Percentiles rank a stretch among this genome's conserved stretches.
Evolutionary conservation across 2,888 invertebrate species (phyloP).

Genomic region (Melinaea marsaeus): DNA sequence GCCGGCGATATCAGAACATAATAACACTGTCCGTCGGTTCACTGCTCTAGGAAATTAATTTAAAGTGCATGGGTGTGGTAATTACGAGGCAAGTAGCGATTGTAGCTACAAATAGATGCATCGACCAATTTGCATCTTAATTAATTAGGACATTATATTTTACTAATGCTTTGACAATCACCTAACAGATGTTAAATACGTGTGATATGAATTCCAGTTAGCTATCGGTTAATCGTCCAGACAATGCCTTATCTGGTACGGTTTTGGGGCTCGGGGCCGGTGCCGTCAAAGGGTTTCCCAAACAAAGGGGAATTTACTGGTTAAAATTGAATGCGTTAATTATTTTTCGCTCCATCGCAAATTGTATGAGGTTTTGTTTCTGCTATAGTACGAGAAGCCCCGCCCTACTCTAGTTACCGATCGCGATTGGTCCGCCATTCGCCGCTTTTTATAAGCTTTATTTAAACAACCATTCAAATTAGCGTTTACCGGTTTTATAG

Average conservation of each 20-base stretch:
- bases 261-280: constrained; percentile 19
- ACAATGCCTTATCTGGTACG: constrained; percentile 17
- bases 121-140: constrained; percentile 56
- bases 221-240: constrained; percentile 6
- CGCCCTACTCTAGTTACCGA: constrained; percentile 57
- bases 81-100: constrained; percentile 62
- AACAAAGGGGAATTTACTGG: constrained; percentile 34
- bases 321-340: constrained; percentile 58
- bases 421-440: constrained; percentile 60
- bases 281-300: constrained; percentile 27
- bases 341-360: constrained; percentile 60
- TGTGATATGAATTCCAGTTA: constrained; percentile 4
- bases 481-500: constrained; percentile 32
- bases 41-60: constrained; percentile 68
- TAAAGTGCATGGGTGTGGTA: constrained; percentile 68
- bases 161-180: constrained; percentile 4
- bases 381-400: constrained; percentile 57
- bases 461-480: constrained; percentile 53
- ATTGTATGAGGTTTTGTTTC: constrained; percentile 61
- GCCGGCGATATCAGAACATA: constrained; percentile 57
- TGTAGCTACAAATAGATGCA: constrained; percentile 61
- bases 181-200: not conserved
- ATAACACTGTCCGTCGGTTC: constrained; percentile 52
- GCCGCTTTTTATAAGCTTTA: constrained; percentile 62
- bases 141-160: constrained; percentile 16